Base-by-base conservation (phyloP, 2,113 vertebrate species). In the Raja brachyura region DNA sequence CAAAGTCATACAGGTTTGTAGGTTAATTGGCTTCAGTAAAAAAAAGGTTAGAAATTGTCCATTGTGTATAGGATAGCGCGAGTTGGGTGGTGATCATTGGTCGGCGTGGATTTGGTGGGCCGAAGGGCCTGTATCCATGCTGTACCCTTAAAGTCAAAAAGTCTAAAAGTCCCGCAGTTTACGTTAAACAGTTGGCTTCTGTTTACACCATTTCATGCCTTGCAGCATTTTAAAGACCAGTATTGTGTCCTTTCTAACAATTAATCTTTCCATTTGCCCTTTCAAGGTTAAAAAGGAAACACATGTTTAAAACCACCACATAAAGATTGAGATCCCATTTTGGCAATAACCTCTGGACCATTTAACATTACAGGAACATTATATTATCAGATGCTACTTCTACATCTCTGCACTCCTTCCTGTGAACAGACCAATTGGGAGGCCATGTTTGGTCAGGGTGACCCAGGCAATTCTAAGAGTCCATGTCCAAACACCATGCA, bases 201-300 rank as follows among this genome's bases (percentile, higher is more conserved):
- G 54, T 86, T 61, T 86, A 61, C 83, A 88, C 33, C n/a, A 66
- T 63, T n/a, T 63, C 83, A 66, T 31, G 28, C 56, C 56, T 63
- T 61, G 59, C 83, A 61, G 56, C 25, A n/a, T 86, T 88, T 88
- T 88, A 63, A 63, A 88, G 13, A 6, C 59, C 83, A 0, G 25
- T 85, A 85, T 61, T 48, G 59, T 88, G 83, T 63, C 81, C 56
- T 54, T 85, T 63, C 59, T 88, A n/a, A n/a, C 68, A 70, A 70
- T 18, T 18, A 18, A 20, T 20, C 66, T 16, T 68, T 68, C 77
- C 77, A 39, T 78, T 31, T 33, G 31, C 25, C 18, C 18, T 22
- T 25, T 0, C 18, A 25, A 25, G 4, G 6, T 79, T 79, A 39
- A 5, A 79, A 22, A 39, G 33, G 33, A 9, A 81, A 54, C 18